These are phyloP conservation scores for Sarcophaga subvicina DNA, from an alignment of 2,888 invertebrate species.

Conservation along the genomic window DNA sequence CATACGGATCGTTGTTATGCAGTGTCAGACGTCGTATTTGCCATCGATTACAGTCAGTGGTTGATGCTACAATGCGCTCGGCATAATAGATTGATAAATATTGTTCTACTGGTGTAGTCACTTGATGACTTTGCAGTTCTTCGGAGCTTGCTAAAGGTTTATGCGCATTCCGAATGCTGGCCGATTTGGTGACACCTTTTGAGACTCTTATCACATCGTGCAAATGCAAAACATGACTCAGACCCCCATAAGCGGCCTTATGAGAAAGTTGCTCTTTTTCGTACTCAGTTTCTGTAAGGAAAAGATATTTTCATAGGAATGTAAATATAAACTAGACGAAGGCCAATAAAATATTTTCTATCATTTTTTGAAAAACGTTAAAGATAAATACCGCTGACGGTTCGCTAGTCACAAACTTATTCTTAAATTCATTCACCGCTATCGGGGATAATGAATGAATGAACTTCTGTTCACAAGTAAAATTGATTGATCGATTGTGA, in stretches of 20 bases:
- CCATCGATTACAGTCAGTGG: slow-evolving; percentile 84
- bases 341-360: no score
- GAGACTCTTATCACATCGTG: slow-evolving; percentile 75
- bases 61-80: slow-evolving; percentile 79
- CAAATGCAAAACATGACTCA: slow-evolving; percentile 74
- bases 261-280: slow-evolving; percentile 66
- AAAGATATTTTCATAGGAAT: no score
- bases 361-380: no score
- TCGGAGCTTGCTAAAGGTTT: slow-evolving; percentile 50
- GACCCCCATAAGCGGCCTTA: slow-evolving; percentile 70
- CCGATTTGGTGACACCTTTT: slow-evolving; percentile 76
- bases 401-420: no score
- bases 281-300: slow-evolving; percentile 56
- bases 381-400: no score
- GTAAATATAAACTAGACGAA: neutral
- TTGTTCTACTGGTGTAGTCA: slow-evolving; percentile 75
- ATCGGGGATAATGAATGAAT: no score
- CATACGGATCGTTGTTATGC: slow-evolving; percentile 84
- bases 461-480: no score
- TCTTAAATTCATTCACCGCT: no score
- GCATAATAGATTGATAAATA: slow-evolving; percentile 86
- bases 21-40: slow-evolving; percentile 84
- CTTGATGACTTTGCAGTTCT: slow-evolving; percentile 48
- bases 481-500: no score
- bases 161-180: slow-evolving; percentile 69